Evolutionary conservation across 2,797 vertebrate species (phyloP).

Genomic region (Gallinago stenura): DNA sequence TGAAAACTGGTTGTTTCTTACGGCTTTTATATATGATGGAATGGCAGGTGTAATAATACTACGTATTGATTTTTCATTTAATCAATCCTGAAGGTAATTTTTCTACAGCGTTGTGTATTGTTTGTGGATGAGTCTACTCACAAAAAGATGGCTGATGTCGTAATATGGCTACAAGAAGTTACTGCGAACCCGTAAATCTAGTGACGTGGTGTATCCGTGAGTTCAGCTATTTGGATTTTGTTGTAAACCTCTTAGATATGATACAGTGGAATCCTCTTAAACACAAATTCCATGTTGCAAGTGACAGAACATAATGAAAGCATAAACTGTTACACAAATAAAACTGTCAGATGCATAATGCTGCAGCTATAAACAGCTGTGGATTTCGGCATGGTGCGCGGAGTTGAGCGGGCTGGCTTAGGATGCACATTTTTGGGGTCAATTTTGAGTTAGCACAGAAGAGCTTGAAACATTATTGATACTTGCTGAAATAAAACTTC

Average conservation of each 20-base stretch:
- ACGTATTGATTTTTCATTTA: slow-evolving; percentile 36
- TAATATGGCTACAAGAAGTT: not conserved
- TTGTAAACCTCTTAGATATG: slow-evolving; percentile 79
- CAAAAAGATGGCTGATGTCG: not conserved
- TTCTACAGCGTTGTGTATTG: not conserved
- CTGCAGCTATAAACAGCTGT: slow-evolving; percentile 55
- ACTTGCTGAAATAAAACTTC: not conserved
- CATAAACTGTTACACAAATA: slow-evolving; percentile 76
- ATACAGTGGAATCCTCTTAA: slow-evolving; percentile 78
- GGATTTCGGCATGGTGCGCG: not conserved
- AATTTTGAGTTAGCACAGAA: not conserved
- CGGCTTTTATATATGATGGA: not conserved
- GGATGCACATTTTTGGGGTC: slow-evolving; percentile 29
- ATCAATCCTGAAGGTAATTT: slow-evolving; percentile 35
- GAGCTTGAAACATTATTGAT: not conserved
- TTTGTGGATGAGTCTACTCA: not conserved
- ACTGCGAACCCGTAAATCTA: slow-evolving; percentile 49
- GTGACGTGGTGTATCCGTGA: not conserved
- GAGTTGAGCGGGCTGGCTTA: slow-evolving; percentile 25
- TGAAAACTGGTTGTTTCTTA: slow-evolving; percentile 18
- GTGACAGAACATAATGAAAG: slow-evolving; percentile 79
- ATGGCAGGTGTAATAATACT: slow-evolving; percentile 5
- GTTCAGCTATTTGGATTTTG: slow-evolving; percentile 73
- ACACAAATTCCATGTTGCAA: slow-evolving; percentile 78
- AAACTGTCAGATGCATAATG: slow-evolving; percentile 71